Percentiles rank a stretch among this genome's conserved stretches.
These are phyloP conservation scores for mouse (Mus musculus) DNA, from an alignment of 2,113 vertebrate genomes.

Conservation along the genomic window DNA sequence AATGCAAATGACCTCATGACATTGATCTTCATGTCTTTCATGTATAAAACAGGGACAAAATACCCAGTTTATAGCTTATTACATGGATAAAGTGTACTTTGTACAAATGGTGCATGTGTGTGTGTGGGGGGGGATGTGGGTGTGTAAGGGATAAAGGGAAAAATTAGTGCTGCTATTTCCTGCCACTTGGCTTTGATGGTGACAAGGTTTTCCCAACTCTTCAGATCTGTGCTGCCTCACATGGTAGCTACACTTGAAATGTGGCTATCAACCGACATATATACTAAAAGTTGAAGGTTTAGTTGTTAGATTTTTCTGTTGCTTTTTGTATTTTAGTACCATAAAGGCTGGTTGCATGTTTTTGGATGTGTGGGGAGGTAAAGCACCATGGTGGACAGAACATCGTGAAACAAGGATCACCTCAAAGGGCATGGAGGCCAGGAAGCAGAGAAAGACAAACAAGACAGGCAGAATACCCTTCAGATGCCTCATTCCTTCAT, in stretches of 20 bases:
- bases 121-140: not conserved
- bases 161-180: not conserved
- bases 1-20: slow-evolving; percentile 21
- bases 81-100: not conserved
- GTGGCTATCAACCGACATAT: not conserved
- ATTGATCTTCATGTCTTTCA: slow-evolving; percentile 25
- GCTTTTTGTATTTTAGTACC: not conserved
- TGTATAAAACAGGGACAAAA: not conserved
- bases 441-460: not conserved
- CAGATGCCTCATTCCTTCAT: not conserved
- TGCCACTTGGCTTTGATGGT: not conserved
- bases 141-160: not conserved
- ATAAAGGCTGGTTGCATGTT: not conserved
- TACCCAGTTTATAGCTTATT: not conserved
- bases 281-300: slow-evolving; percentile 18
- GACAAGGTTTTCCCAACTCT: not conserved
- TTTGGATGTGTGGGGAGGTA: not conserved
- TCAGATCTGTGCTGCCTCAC: not conserved
- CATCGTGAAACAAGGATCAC: not conserved
- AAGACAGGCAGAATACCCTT: not conserved
- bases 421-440: not conserved
- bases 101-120: not conserved
- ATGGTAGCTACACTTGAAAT: not conserved
- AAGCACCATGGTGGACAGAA: not conserved
- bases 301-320: not conserved